Evolutionary conservation across 2,113 vertebrate species (phyloP), one percentile per base, ranked within the genome.

Genomic region (Oryzias celebensis): DNA sequence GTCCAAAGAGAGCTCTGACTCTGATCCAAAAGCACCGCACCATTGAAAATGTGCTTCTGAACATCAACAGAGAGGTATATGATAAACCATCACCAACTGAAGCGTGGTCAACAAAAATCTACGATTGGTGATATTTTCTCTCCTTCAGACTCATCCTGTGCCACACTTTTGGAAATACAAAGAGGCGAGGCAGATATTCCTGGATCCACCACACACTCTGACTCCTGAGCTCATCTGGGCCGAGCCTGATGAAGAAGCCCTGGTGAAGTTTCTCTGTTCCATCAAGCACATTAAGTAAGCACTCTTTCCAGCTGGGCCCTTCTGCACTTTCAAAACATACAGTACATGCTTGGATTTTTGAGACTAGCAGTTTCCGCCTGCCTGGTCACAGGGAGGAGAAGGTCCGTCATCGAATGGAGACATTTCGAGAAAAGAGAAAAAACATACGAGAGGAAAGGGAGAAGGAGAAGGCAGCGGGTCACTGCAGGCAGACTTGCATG

Each of bases 1-100:
- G 93, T 22, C 89, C 88, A 0, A 92, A 81, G 45, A 91, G 78
- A 75, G 93, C 93, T 0, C 82, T 94, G 71, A 77, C 54, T 1
- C 88, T 94, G 49, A 91, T 94, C 71, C 91, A 90, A 81, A 43
- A 85, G 56, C 85, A 94, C 16, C 87, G 73, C 0, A 91, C 68
- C 41, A 94, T 94, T 23, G 93, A 94, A 63, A 64, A 77, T 4
- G 80, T 94, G 54, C 49, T 93, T 62, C 58, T 84, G 36, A 65
- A 91, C 14, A 44, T 92, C 60, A 91, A 91, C 36, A 84, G 62
- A 71, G 4, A 91, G 93, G 93, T 94, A 70, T 17, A 5, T 23
- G 2, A 52, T 43, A 5, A 12, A 55, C 44, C 42, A 22, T 17
- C 28, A 2, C 1, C 52, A 17, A 64, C 26, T 50, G 1, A 61